Evolutionary conservation across 2,113 vertebrate genomes (phyloP).

Genomic region (Motacilla alba): DNA sequence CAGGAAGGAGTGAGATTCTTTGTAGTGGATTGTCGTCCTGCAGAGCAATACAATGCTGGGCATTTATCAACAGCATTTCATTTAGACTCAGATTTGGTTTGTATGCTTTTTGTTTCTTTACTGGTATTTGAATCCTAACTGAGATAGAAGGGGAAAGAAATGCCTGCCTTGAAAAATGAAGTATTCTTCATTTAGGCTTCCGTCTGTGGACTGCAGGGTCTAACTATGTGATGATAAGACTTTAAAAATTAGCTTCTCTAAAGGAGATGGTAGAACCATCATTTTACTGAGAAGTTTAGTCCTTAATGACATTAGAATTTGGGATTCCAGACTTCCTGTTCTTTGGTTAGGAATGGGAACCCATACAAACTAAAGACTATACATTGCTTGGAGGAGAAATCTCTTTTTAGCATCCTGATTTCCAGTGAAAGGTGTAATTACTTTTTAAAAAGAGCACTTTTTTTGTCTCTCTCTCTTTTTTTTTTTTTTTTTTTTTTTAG

Average conservation of each 20-base stretch:
- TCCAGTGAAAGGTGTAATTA: not conserved
- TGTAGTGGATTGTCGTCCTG: conserved; percentile 96
- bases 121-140: not conserved
- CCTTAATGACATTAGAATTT: not conserved
- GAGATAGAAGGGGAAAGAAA: not conserved
- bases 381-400: not conserved
- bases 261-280: not conserved
- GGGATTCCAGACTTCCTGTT: not conserved
- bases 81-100: conserved; percentile 96
- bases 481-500: not conserved
- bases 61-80: conserved; percentile 98
- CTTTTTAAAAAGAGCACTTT: not conserved
- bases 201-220: not conserved
- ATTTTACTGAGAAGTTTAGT: not conserved
- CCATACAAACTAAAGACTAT: not conserved
- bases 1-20: conserved; percentile 98
- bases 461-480: not conserved
- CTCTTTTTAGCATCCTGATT: not conserved
- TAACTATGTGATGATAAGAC: not conserved
- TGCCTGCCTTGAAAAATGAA: not conserved
- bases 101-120: conserved; percentile 41
- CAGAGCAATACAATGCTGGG: conserved; percentile 97
- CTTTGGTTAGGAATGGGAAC: not conserved
- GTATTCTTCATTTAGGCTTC: not conserved
- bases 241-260: not conserved